A percentile compares a stretch with the other conserved stretches of the same genome.
These are phyloP conservation scores for Oreochromis niloticus DNA, from an alignment of 2,113 vertebrate genomes.

Conservation along the genomic window DNA sequence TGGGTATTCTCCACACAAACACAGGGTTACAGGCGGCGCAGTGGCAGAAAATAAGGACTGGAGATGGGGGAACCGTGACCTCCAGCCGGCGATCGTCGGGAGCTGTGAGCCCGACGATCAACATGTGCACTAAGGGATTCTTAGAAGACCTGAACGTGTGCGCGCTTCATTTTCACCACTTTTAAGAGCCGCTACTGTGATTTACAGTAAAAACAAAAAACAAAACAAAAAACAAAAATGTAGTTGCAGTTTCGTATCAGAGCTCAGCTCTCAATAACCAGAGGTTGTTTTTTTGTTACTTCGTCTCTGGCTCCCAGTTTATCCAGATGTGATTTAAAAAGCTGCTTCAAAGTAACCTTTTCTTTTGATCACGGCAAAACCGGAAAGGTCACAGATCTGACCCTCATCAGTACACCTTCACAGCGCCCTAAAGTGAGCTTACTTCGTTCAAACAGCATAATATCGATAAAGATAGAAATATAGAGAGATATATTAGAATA, in stretches of 20 bases:
- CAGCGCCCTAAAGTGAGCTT: background rate
- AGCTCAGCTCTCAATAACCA: background rate
- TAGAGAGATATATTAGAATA: background rate
- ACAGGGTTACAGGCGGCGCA: conserved; percentile 13
- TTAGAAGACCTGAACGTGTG: background rate
- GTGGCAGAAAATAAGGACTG: conserved; percentile 14
- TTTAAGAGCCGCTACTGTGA: background rate
- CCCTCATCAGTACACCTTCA: background rate
- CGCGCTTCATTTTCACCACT: background rate
- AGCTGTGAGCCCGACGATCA: background rate
- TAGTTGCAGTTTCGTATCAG: background rate
- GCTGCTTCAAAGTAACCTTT: background rate
- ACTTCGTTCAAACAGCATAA: background rate
- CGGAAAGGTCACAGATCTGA: conserved; percentile 4
- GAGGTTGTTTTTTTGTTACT: background rate
- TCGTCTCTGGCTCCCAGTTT: background rate
- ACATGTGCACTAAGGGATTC: background rate
- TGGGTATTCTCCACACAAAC: conserved; percentile 54
- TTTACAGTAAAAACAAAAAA: background rate
- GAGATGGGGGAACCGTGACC: background rate
- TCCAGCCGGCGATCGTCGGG: background rate
- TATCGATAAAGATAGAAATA: background rate
- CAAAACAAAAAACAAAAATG: background rate
- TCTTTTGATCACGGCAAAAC: background rate
- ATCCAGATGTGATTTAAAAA: background rate